Conservation (phyloP, 2,797 vertebrate genomes). For the Crypturellus tataupa region DNA sequence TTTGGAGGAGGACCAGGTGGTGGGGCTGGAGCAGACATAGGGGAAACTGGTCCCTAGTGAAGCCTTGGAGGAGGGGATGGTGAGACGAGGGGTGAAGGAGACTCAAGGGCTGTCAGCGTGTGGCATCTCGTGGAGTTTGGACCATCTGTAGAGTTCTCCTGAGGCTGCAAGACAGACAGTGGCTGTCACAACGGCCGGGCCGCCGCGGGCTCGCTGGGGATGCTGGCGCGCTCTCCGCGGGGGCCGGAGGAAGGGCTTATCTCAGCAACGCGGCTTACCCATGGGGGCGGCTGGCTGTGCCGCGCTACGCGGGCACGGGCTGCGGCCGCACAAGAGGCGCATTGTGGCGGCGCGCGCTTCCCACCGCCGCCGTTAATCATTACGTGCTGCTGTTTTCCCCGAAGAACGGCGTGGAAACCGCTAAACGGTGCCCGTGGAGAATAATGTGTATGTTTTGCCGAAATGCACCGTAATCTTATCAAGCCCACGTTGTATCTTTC, state of each 20-base stretch:
- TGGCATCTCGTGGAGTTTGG: not conserved
- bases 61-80: not conserved
- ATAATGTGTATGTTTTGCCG: conserved; percentile 76
- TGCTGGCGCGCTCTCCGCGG: conserved; percentile 74
- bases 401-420: conserved; percentile 73
- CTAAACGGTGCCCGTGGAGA: conserved; percentile 81
- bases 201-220: rapidly evolving
- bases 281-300: conserved; percentile 79
- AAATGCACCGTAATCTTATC: conserved; percentile 69
- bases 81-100: not conserved
- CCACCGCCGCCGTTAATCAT: conserved; percentile 91
- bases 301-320: conserved; percentile 65
- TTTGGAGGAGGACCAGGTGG: not conserved
- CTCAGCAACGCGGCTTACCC: conserved; percentile 74
- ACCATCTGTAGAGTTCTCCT: not conserved
- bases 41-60: not conserved
- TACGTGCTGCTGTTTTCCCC: conserved; percentile 79
- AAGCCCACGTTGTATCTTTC: not conserved
- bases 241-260: conserved; percentile 82
- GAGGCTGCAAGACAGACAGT: not conserved
- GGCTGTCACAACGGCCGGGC: rapidly evolving
- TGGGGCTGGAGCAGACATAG: not conserved
- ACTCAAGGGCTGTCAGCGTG: not conserved
- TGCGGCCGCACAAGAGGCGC: conserved; percentile 82
- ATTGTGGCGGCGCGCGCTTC: conserved; percentile 86